Percentiles rank a stretch among this genome's conserved stretches.
Conservation (phyloP, 1,140 invertebrate species). For the Listronotus oregonensis region DNA sequence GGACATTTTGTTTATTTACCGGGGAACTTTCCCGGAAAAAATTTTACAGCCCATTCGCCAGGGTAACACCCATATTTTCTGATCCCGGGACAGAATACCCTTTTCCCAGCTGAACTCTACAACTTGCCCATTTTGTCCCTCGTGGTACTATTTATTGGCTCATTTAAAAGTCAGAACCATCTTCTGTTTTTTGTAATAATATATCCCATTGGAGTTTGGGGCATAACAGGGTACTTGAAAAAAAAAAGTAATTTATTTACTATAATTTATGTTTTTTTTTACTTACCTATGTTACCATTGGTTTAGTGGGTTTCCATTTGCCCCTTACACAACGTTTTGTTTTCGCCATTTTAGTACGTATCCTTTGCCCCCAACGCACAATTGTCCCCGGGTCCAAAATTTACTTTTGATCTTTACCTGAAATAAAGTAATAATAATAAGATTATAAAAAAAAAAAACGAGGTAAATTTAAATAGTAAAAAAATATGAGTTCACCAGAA, state of each 20-base stretch:
- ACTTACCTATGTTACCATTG: conserved; percentile 74
- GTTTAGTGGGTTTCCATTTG: conserved; percentile 79
- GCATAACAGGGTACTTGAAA: conserved; percentile 70
- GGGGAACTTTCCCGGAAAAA: conserved; percentile 77
- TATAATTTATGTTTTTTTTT: conserved; percentile 21
- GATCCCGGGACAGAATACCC: conserved; percentile 73
- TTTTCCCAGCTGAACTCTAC: conserved; percentile 68
- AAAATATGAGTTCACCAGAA: no score
- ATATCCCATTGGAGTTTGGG: conserved; percentile 69
- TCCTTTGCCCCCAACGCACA: conserved; percentile 71
- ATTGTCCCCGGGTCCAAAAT: conserved; percentile 69
- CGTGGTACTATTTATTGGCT: conserved; percentile 61
- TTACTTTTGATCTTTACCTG: conserved; percentile 61
- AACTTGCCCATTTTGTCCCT: conserved; percentile 65
- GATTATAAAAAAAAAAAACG: no score
- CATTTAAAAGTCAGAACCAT: conserved; percentile 44
- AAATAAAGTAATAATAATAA: no score
- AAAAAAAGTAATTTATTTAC: no score
- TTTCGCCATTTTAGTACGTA: conserved; percentile 76
- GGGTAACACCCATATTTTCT: conserved; percentile 74
- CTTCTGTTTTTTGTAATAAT: conserved; percentile 60
- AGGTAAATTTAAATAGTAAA: no score
- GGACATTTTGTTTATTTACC: no score
- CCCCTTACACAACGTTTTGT: conserved; percentile 79
- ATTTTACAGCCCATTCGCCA: conserved; percentile 77